Percentiles rank a stretch among this genome's conserved stretches.
These are phyloP conservation scores for Ptyas mucosa DNA, from an alignment of 2,113 vertebrate genomes.

Conservation along the genomic window DNA sequence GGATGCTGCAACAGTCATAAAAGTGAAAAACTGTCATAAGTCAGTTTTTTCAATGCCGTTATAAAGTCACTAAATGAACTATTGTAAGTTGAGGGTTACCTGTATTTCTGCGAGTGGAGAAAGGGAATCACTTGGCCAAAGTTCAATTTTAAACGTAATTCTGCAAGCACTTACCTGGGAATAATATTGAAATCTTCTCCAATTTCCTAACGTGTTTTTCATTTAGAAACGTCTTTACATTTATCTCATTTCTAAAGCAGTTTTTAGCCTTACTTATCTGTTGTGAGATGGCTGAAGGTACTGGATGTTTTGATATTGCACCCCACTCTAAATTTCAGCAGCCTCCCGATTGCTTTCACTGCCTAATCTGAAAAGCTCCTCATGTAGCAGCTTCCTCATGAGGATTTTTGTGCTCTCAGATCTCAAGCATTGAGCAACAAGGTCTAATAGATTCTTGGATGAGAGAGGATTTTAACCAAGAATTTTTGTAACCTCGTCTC, in stretches of 20 bases:
- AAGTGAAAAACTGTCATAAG: too few species aligned
- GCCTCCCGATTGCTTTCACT: background rate
- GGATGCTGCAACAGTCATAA: too few species aligned
- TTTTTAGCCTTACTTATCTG: background rate
- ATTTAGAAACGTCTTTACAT: background rate
- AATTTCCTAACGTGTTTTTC: background rate
- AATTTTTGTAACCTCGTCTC: background rate
- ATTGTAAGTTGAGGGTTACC: background rate
- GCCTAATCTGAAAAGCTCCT: background rate
- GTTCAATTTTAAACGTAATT: background rate
- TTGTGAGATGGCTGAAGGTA: background rate
- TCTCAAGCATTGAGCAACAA: background rate
- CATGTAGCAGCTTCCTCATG: background rate
- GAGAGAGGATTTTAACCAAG: background rate
- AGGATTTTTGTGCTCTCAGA: background rate
- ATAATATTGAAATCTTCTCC: background rate
- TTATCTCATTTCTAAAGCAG: background rate
- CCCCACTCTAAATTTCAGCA: background rate
- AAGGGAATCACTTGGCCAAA: background rate
- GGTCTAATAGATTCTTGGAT: background rate
- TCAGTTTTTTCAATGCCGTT: background rate
- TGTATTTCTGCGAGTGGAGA: background rate
- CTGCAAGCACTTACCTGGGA: background rate
- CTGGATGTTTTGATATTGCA: background rate
- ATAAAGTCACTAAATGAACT: background rate